phyloP scores from a whole-genome alignment of 2,888 invertebrate genomes.

The Meandrusa payeni region DNA sequence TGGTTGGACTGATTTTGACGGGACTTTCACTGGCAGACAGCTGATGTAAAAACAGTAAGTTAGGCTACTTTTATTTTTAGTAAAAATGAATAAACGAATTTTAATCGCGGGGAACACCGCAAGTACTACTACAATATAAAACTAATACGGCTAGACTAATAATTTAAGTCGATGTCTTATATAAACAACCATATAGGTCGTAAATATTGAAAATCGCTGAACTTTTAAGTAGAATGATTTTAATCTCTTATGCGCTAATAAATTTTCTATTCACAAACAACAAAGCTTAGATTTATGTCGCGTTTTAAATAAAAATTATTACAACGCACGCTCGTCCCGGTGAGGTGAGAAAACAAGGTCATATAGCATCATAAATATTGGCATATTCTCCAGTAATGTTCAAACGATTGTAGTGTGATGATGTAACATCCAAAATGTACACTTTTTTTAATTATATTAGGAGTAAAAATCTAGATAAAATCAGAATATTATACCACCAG shows the following conservation, averaged over 20 bases:
- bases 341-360: conserved; percentile 32
- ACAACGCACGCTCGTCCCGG: conserved; percentile 24
- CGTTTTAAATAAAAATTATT: conserved; percentile 26
- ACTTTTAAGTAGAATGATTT: conserved; percentile 28
- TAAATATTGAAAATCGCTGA: conserved; percentile 27
- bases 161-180: conserved; percentile 5
- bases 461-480: too few relatives aligned
- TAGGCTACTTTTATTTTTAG: too few relatives aligned
- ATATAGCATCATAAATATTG: conserved; percentile 31
- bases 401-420: conserved; percentile 9
- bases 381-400: conserved; percentile 25
- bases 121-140: too few relatives aligned
- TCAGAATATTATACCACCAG: too few relatives aligned
- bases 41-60: too few relatives aligned
- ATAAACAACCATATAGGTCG: conserved; percentile 27
- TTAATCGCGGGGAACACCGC: too few relatives aligned
- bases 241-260: conserved; percentile 30
- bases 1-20: too few relatives aligned
- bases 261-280: conserved; percentile 29
- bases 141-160: background rate
- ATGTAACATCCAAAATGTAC: too few relatives aligned
- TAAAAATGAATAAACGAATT: too few relatives aligned
- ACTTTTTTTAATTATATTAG: too few relatives aligned
- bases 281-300: conserved; percentile 27
- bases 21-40: too few relatives aligned